Percentiles rank a stretch among this genome's conserved stretches.
phyloP scores from a whole-genome alignment of 2,113 vertebrate species.

The Steatornis caripensis region DNA sequence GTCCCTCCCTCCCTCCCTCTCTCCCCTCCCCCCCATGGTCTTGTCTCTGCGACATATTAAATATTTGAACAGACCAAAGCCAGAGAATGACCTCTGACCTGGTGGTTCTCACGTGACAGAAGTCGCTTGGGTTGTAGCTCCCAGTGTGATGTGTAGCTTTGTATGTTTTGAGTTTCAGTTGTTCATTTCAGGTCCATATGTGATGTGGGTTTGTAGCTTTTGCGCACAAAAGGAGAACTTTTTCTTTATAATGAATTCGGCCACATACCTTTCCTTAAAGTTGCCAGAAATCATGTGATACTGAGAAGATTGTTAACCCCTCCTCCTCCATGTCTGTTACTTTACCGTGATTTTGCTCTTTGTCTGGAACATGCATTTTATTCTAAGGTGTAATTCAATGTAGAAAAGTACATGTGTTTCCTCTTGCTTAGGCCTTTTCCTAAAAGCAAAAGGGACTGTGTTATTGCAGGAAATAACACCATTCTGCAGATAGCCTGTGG shows the following conservation, averaged over 20 bases:
- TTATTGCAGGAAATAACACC: conserved; percentile 13
- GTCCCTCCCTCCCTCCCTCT: too few species aligned
- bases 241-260: neutral
- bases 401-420: neutral
- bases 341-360: neutral
- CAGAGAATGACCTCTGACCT: neutral
- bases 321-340: neutral
- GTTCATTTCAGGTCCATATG: neutral
- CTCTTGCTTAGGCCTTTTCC: neutral
- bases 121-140: neutral
- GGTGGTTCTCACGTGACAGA: neutral
- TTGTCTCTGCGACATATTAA: too few species aligned
- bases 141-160: neutral
- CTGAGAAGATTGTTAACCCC: neutral
- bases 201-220: conserved; percentile 10
- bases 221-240: neutral
- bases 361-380: neutral
- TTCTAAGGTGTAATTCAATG: neutral
- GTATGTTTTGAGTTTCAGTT: neutral
- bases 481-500: neutral
- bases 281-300: neutral
- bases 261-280: neutral
- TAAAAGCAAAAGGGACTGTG: neutral
- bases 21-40: too few species aligned
- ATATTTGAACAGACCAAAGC: too few species aligned